Base-by-base conservation (phyloP, 2,888 invertebrate species). In the Biston betularia region DNA sequence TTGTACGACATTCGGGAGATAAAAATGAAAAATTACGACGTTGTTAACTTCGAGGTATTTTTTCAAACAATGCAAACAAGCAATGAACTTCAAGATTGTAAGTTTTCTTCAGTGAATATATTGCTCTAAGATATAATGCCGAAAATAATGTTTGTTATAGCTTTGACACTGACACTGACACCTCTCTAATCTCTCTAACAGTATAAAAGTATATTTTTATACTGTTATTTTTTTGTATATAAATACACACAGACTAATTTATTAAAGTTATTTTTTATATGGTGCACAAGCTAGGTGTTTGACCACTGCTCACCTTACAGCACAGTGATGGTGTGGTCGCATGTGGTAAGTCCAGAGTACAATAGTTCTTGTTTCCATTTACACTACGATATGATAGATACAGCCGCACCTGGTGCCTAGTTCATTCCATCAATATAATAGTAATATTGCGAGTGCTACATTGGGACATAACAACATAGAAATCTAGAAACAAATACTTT, bases 1-100 rank as follows among this genome's bases (percentile, higher is more conserved):
- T 76, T 73, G 72, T 64, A 35, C 48, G 63, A 63, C 62, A 75
- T 66, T 70, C 62, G 62, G 68, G 60, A 61, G 53, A 55, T 54
- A 68, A 74, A 73, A 72, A 72, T 66, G 58, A 68, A 44, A 60
- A 55, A 68, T 63, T 68, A 50, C 50, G 49, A 56, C 45, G 58
- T 55, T 63, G 50, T 63, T 59, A 55, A 58, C 62, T 66, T 40
- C 35, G 62, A 40, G 56, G 44, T 38, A 52, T 7, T 35, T 45
- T 56, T 57, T 57, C 6, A 45, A 63, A 57, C 44, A 50, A 49
- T 50, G 45, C 11, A 44, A 44, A 54, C 24, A 44, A 42, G 42
- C 15, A 33, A 15, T 34, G 34, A 42, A 11, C n/a, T 24, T 61
- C 45, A 45, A 63, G 40, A 42, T 55, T 55, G 40, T 49, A 34